phyloP scores from a whole-genome alignment of 2,797 vertebrate species.

The Hypotaenidia philippensis region DNA sequence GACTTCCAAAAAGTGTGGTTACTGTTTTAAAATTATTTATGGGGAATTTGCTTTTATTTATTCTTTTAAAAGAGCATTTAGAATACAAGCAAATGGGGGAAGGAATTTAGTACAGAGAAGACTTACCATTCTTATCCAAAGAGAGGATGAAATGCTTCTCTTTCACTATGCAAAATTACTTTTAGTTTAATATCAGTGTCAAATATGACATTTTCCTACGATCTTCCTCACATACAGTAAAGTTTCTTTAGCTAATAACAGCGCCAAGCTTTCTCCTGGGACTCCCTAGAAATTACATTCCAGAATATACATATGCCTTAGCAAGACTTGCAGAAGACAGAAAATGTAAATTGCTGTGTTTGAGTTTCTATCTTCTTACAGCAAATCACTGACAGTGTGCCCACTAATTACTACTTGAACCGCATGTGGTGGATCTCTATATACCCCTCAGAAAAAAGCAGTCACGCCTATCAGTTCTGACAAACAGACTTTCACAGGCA shows the following conservation, averaged over 20 bases:
- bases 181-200: conserved; percentile 57
- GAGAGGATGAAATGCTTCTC: conserved; percentile 41
- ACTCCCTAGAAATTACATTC: conserved; percentile 41
- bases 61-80: conserved; percentile 17
- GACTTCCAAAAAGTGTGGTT: not conserved
- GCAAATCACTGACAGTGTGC: conserved; percentile 45
- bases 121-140: conserved; percentile 45
- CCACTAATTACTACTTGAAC: conserved; percentile 72
- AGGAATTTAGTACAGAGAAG: conserved; percentile 29
- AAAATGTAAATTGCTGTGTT: conserved; percentile 71
- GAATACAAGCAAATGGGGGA: conserved; percentile 25
- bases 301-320: conserved; percentile 29
- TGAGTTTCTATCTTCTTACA: conserved; percentile 47
- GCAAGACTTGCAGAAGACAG: conserved; percentile 17
- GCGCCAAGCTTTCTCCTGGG: conserved; percentile 42
- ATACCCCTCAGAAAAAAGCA: conserved; percentile 40
- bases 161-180: conserved; percentile 53
- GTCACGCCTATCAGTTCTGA: conserved; percentile 22
- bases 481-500: conserved; percentile 47
- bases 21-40: not conserved
- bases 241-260: conserved; percentile 62
- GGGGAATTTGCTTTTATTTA: not conserved
- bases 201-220: conserved; percentile 38
- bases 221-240: conserved; percentile 38
- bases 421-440: conserved; percentile 30